Evolutionary conservation across 2,888 invertebrate species (phyloP), one percentile per base, ranked within the genome.

Genomic region (Phanerotoma sp.): DNA sequence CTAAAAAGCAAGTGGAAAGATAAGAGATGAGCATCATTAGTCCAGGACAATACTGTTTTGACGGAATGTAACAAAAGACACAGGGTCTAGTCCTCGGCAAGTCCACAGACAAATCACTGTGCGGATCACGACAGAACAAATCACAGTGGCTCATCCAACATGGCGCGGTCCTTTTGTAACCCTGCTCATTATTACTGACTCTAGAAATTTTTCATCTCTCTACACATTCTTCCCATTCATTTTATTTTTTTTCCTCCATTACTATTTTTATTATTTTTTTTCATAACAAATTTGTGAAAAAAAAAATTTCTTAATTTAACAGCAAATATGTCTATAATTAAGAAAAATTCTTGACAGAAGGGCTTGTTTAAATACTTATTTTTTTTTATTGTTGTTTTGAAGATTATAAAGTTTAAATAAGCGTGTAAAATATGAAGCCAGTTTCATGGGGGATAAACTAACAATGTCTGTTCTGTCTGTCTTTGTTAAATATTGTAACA

Each of bases 21-120:
- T 50, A 50, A 56, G 52, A 48, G 51, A 66, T 60, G 65, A 60
- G 51, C 64, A 64, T 74, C 72, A 71, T 73, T 74, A 74, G 68
- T 63, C 63, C 59, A 54, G 62, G 63, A 66, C 69, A 71, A 72
- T 72, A 64, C 69, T 73, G 74, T 74, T 76, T 75, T 73, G 75
- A 74, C 73, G 73, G 66, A 28, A 33, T 37, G 15, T 48, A 35
- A 42, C 48, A 48, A 48, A 54, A 42, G 40, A 35, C 54, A n/a
- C n/a, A 21, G 22, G 35, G 35, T 33, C 25, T 37, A 16, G 37
- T 37, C 37, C 21, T 22, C 62, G 65, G n/a, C n/a, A n/a, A 65
- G 65, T 58, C 63, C 67, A n/a, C n/a, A 68, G 72, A 75, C 75
- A 75, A 75, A 74, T 75, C 72, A 71, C 66, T 68, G 44, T 60